These are phyloP conservation scores for Holothuria glaberrima DNA, from an alignment of 35 echinoderm and acorn worm species.

Conservation along the genomic window DNA sequence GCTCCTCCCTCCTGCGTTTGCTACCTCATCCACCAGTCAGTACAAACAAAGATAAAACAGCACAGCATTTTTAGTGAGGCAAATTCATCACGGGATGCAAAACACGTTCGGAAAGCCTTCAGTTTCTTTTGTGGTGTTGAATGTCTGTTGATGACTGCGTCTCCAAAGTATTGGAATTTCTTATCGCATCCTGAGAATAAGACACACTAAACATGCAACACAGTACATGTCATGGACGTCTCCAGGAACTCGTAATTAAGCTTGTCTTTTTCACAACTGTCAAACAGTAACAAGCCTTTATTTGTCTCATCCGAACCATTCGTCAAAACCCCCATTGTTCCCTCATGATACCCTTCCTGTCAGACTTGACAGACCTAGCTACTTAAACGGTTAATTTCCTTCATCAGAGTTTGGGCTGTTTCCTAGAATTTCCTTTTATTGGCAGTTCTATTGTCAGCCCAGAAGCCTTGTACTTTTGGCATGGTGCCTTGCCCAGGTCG, in stretches of 20 bases:
- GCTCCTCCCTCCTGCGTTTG: too few species aligned
- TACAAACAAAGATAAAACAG: too few species aligned
- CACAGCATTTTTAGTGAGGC: too few species aligned
- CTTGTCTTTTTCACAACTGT: conserved; percentile 23
- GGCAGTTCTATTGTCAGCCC: conserved; percentile 11
- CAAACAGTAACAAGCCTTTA: conserved; percentile 40
- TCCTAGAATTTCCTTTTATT: conserved; percentile 40
- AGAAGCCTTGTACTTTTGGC: neutral
- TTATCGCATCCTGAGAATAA: too few species aligned
- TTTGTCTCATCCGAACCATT: conserved; percentile 34
- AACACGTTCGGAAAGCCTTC: too few species aligned
- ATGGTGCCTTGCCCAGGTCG: neutral
- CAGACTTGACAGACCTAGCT: neutral
- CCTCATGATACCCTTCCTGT: neutral
- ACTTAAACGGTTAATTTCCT: conserved; percentile 18
- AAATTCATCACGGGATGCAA: too few species aligned
- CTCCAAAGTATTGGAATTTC: too few species aligned
- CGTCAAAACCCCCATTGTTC: conserved; percentile 35
- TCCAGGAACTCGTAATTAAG: conserved; percentile 32
- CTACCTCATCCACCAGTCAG: too few species aligned
- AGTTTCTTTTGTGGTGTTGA: too few species aligned
- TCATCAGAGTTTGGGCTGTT: conserved; percentile 1
- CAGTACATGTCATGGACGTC: too few species aligned
- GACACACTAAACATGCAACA: too few species aligned
- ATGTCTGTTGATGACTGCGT: too few species aligned